Evolutionary conservation across 1,140 invertebrate genomes (phyloP), one percentile per base, ranked within the genome.

Genomic region (Calosoma granatense): DNA sequence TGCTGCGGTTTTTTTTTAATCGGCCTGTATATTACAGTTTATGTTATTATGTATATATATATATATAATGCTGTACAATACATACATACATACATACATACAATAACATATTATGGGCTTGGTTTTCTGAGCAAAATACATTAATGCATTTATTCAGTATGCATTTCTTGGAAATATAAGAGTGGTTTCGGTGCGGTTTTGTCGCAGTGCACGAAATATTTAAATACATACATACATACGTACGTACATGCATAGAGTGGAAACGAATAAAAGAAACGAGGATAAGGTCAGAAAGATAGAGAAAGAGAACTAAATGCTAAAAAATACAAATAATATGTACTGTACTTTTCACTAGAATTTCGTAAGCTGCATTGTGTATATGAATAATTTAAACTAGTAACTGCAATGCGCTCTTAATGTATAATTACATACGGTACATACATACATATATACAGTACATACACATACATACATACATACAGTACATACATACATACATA

Each of bases 81-180:
- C 26, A 30, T 30, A 30, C 26, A 30, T 30, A 30, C 4, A 30
- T 30, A 30, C 26, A 30, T 30, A 30, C n/a, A 14, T 30, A 14
- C 14, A 30, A 6, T 47, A 11, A 47, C 41, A 47, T 12, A 47
- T 9, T 4, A 47, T 9, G 9, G 41, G 3, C 17, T 17, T 47
- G 6, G 41, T 47, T 47, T 47, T 47, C 9, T 17, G 17, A 47
- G 17, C 41, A 9, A 47, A 47, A 47, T 47, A 9, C 15, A 47
- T 47, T 47, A 47, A 47, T 47, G 41, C 41, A 47, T 47, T 47
- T 47, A 47, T 47, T 6, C 41, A 47, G 41, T 47, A 17, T 36
- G n/a, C 26, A 47, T 47, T 47, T 47, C 41, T 11, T 17, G 15
- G 41, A n/a, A 47, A 47, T 47, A 47, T 47, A 47, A 12, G 17